Conservation (phyloP, 2,113 vertebrate species). For the Cygnus buccinator region DNA sequence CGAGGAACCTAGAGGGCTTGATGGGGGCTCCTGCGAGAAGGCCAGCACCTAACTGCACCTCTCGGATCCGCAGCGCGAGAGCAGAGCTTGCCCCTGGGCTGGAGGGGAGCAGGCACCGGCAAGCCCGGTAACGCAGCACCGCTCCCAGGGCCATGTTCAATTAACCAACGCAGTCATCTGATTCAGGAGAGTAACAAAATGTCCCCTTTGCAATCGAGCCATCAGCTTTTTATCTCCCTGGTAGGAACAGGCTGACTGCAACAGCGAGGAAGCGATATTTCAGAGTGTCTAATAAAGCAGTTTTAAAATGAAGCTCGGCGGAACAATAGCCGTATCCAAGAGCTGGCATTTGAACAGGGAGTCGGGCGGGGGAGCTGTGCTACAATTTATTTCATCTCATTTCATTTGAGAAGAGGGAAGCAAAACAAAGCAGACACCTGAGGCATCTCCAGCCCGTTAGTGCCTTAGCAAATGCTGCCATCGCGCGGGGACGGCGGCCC, state of each 20-base stretch:
- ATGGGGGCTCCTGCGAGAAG: neutral
- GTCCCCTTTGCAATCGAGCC: neutral
- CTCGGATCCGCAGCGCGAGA: neutral
- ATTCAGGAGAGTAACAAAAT: neutral
- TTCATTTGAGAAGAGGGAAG: neutral
- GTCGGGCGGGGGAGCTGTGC: slow-evolving; percentile 30
- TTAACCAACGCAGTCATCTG: neutral
- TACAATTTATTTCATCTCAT: slow-evolving; percentile 30
- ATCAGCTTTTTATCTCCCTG: neutral
- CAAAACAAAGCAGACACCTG: neutral
- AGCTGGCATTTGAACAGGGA: neutral
- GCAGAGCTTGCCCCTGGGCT: neutral
- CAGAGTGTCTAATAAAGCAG: neutral
- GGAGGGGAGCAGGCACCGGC: neutral
- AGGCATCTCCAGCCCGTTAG: neutral
- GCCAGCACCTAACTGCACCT: neutral
- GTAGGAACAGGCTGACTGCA: neutral
- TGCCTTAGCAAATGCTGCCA: slow-evolving; percentile 66
- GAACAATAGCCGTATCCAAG: slow-evolving; percentile 5
- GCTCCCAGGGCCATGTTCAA: neutral
- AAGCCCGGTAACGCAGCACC: neutral
- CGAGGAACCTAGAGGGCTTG: neutral
- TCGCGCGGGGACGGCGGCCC: slow-evolving; percentile 37
- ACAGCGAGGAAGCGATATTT: neutral
- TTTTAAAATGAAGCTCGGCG: neutral